phyloP scores from a whole-genome alignment of 2,797 vertebrate genomes.

The Sebastes miniatus region DNA sequence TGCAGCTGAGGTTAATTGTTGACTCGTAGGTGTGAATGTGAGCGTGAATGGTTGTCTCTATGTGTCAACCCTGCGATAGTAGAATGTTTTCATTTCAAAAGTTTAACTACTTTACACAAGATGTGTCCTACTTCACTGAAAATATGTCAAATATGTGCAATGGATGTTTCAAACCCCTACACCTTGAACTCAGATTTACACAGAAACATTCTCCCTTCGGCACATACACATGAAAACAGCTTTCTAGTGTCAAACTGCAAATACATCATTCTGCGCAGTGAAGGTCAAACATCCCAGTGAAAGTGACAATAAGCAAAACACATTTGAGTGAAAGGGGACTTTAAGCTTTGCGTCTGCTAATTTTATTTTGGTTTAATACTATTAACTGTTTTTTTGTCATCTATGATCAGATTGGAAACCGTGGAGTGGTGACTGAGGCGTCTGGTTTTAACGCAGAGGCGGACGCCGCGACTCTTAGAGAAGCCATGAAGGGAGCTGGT shows the following conservation, averaged over 20 bases:
- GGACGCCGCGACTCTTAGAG: constrained; percentile 85
- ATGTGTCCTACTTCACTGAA: background rate
- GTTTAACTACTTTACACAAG: background rate
- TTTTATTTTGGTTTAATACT: background rate
- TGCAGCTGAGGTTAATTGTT: no score
- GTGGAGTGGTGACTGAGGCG: constrained; percentile 87
- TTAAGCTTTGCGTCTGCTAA: background rate
- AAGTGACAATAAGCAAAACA: background rate
- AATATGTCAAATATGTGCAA: background rate
- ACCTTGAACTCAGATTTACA: background rate
- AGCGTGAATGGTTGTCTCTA: no score
- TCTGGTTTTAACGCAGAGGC: constrained; percentile 85
- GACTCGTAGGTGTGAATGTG: no score
- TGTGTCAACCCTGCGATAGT: no score
- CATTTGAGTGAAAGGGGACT: background rate
- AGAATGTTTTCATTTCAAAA: background rate
- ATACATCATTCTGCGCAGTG: background rate
- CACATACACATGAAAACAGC: background rate
- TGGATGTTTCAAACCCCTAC: background rate
- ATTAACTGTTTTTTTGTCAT: background rate
- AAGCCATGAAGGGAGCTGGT: constrained; percentile 96
- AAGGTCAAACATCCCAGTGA: background rate
- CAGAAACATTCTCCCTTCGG: background rate
- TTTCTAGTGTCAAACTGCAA: background rate
- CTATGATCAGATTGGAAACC: constrained; percentile 75